A percentile compares a stretch with the other conserved stretches of the same genome.
phyloP scores from a whole-genome alignment of 2,113 vertebrate species.

The Formicarius rufipectus region DNA sequence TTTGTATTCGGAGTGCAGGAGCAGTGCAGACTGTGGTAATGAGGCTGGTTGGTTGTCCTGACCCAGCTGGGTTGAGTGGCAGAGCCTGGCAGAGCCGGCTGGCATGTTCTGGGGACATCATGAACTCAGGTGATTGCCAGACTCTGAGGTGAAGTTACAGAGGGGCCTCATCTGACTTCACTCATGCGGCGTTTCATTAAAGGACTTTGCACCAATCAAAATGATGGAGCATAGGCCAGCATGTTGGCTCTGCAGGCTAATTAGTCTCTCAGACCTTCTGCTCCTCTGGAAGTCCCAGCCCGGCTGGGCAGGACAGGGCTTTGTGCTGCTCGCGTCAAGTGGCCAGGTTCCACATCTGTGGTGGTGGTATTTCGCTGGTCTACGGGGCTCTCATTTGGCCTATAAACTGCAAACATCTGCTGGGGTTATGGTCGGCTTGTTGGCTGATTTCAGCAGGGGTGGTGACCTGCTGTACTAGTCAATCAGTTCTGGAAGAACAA shows the following conservation, averaged over 20 bases:
- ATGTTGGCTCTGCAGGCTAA: conserved; percentile 51
- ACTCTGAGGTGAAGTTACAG: conserved; percentile 23
- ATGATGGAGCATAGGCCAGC: conserved; percentile 57
- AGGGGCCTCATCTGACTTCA: conserved; percentile 20
- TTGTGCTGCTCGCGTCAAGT: conserved; percentile 47
- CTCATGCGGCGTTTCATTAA: conserved; percentile 32
- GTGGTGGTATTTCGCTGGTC: conserved; percentile 59
- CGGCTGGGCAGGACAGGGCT: conserved; percentile 41
- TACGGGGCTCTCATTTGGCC: conserved; percentile 70
- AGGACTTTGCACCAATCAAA: conserved; percentile 51
- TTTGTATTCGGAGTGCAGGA: background rate
- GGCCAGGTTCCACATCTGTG: conserved; percentile 71
- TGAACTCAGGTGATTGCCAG: conserved; percentile 64
- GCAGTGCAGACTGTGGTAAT: background rate
- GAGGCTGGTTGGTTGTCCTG: background rate
- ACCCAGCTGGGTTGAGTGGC: conserved; percentile 18
- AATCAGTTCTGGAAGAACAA: conserved; percentile 30
- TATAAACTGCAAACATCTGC: conserved; percentile 76
- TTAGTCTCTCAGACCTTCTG: conserved; percentile 76
- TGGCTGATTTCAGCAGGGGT: conserved; percentile 55
- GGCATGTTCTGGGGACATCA: background rate
- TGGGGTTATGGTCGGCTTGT: conserved; percentile 70
- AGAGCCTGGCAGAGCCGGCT: conserved; percentile 34
- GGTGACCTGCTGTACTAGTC: conserved; percentile 8
- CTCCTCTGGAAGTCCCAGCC: conserved; percentile 69